Base-by-base conservation (phyloP, 2,888 invertebrate species). In the Bruchidius siliquastri region DNA sequence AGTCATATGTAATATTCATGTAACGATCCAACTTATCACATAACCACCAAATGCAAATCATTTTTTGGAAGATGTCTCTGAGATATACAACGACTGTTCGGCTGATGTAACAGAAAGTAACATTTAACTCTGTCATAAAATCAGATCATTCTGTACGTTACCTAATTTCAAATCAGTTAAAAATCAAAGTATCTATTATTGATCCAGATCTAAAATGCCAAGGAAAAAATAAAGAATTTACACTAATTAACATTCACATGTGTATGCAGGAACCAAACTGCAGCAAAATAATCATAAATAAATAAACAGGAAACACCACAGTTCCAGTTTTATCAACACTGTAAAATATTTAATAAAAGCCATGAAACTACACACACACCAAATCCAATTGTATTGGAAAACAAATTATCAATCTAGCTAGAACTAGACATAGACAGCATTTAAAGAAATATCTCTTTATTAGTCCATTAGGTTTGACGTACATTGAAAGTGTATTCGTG, bases 251-350 rank as follows among this genome's bases (percentile, higher is more conserved):
- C 74, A 78, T 73, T 74, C 75, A 74, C 74, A 74, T 21, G 6
- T 21, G 68, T 68, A 68, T 21, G 49, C 49, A 49, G 49, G 49
- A 49, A 71, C 69, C 70, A 69, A 77, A 74, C 73, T 72, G 75
- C 74, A 73, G 75, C 76, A 74, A 77, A 77, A 75, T 70, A 68
- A 67, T 71, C 67, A 72, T 71, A 73, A 76, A 70, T 49, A 72
- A 73, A 76, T 74, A 76, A 73, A 75, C 76, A 78, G 75, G 77
- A 77, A 79, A 77, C n/a, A 26, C 2, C 66, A 21, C 78, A 82
- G 83, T 84, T 84, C 84, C 82, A 79, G 82, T 85, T 84, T 84
- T 84, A 84, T 84, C 84, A 84, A 84, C 83, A 83, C 81, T 82
- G 83, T 82, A 79, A 49, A 49, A 49, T 73, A 77, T 77, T 77